Evolutionary conservation across 2,797 vertebrate species (phyloP).

Genomic region (Pipistrellus pygmaeus): DNA sequence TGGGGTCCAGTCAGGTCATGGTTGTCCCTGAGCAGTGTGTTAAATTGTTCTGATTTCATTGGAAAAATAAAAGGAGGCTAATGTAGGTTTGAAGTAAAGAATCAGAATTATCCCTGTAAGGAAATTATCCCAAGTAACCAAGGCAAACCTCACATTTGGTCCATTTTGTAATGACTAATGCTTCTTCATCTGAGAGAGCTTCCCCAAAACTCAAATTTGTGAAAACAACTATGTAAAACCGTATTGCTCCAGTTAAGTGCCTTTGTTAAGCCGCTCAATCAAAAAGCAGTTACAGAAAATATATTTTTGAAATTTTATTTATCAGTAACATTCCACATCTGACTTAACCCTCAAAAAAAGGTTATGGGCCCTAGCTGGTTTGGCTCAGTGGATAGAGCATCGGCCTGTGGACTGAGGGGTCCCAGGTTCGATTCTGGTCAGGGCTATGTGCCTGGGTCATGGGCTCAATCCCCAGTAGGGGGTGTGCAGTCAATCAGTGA

Average conservation of each 20-base stretch:
- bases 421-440: too few relatives aligned
- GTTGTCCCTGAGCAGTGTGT: neutral
- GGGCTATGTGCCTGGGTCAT: too few relatives aligned
- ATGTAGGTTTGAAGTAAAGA: neutral
- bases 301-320: neutral
- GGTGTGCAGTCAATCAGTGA: too few relatives aligned
- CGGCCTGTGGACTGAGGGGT: too few relatives aligned
- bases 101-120: neutral
- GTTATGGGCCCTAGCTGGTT: neutral
- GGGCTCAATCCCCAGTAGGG: too few relatives aligned
- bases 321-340: neutral
- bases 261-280: neutral
- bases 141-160: neutral
- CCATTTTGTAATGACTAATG: neutral
- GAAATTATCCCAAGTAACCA: neutral
- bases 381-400: too few relatives aligned
- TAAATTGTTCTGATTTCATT: neutral
- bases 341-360: neutral
- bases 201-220: constrained; percentile 14
- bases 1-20: neutral
- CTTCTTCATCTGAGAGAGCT: neutral
- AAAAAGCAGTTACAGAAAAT: neutral
- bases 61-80: neutral
- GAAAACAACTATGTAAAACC: constrained; percentile 28
- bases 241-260: neutral